Evolutionary conservation across 2,888 invertebrate genomes (phyloP), one percentile per base, ranked within the genome.

Genomic region (Blera fallax): DNA sequence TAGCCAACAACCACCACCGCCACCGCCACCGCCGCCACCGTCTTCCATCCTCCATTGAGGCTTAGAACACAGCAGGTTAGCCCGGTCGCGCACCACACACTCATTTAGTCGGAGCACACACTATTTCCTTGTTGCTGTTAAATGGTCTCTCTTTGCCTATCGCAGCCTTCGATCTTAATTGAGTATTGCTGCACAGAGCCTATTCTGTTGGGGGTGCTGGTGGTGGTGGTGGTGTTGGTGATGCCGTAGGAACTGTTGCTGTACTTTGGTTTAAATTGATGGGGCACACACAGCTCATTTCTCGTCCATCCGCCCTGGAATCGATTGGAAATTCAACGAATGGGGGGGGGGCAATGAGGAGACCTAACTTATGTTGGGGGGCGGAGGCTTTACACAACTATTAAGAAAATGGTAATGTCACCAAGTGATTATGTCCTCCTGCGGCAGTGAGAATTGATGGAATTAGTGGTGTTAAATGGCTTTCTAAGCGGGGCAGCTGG

Each of bases 111-210:
- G 69, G 62, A 32, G 62, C 80, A 69, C 74, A 84, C 79, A 73
- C 79, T 84, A 84, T 84, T 84, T 84, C 84, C 84, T 80, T 80
- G 80, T 84, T 80, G 74, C 65, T 80, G 69, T 80, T 84, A 84
- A 84, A 84, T 84, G 80, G 80, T 84, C 80, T 80, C 74, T 29
- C 56, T 70, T 84, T 70, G 18, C 84, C 64, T 70, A 84, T 84
- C 84, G 56, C 52, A 58, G 58, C 34, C 29, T 80, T 50, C 50
- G 64, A 84, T 84, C 84, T 84, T 84, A 84, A 84, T 84, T 84
- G 84, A 76, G 80, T 80, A 74, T 62, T 83, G 69, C 54, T 78
- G 67, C 52, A 37, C n/a, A n/a, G 18, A 73, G 82, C 65, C 54
- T 56, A 60, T 54, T 37, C 45, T 21, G 34, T 7, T 6, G 24